Evolutionary conservation across 2,113 vertebrate species (phyloP).

Genomic region (Vicugna pacos): DNA sequence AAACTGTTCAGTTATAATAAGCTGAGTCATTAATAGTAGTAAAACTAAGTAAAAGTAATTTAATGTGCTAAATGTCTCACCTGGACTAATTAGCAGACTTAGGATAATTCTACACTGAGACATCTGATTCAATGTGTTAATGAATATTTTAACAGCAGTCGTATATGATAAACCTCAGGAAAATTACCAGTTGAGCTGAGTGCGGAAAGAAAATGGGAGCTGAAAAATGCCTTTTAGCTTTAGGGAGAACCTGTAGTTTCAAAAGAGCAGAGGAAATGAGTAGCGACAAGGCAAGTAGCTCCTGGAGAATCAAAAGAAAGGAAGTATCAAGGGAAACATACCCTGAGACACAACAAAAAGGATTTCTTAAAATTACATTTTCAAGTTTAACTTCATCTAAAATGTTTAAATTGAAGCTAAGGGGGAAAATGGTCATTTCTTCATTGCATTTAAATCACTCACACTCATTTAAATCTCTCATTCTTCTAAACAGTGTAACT

Average conservation of each 20-base stretch:
- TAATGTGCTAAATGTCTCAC: constrained; percentile 42
- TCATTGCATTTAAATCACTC: background rate
- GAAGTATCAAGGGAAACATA: background rate
- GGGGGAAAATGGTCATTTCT: background rate
- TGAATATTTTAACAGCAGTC: constrained; percentile 35
- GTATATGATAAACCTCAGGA: background rate
- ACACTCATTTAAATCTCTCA: background rate
- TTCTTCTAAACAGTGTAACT: background rate
- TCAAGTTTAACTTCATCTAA: constrained; percentile 22
- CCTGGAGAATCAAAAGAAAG: background rate
- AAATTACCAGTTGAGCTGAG: background rate
- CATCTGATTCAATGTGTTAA: constrained; percentile 23
- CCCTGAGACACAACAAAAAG: background rate
- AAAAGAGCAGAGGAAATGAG: background rate
- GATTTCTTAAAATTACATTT: background rate
- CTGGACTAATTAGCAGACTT: constrained; percentile 45
- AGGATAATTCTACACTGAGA: constrained; percentile 8
- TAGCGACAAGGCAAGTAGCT: background rate
- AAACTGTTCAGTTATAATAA: constrained; percentile 22
- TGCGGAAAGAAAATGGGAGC: background rate
- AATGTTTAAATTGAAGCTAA: background rate
- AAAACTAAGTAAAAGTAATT: constrained; percentile 57
- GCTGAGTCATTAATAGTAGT: constrained; percentile 10
- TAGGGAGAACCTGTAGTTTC: background rate
- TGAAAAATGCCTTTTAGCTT: background rate